Evolutionary conservation across 2,888 invertebrate genomes (phyloP).

Genomic region (Cartodere bifasciata): DNA sequence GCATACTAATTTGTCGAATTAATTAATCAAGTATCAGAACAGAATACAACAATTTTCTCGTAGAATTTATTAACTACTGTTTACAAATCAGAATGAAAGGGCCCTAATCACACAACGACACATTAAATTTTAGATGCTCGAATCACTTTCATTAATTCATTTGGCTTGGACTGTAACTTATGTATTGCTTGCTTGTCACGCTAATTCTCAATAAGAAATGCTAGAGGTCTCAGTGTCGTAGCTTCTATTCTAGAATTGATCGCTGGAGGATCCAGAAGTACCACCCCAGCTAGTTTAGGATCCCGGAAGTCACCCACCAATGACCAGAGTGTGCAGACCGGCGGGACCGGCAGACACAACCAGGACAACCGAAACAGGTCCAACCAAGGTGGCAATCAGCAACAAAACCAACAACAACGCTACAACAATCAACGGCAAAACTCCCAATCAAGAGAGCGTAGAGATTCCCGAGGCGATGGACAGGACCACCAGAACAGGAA

Average conservation of each 20-base stretch:
- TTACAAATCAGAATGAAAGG: no score
- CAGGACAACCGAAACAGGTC: constrained; percentile 30
- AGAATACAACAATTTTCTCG: no score
- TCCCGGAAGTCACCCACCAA: constrained; percentile 74
- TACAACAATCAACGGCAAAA: no score
- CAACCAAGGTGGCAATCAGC: constrained; percentile 20
- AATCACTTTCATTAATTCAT: constrained; percentile 1
- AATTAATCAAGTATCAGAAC: no score
- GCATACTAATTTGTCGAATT: no score
- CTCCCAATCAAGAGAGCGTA: constrained; percentile 26
- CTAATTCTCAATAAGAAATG: background rate
- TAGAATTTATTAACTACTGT: no score
- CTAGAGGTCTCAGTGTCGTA: constrained; percentile 23
- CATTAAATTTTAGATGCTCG: no score
- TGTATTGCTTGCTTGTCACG: constrained; percentile 8
- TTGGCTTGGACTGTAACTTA: background rate
- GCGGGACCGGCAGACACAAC: constrained; percentile 31
- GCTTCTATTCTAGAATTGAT: constrained; percentile 55
- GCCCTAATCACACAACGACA: no score
- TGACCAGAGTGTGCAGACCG: constrained; percentile 71
- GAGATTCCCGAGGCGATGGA: constrained; percentile 24
- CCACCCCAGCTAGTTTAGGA: constrained; percentile 60
- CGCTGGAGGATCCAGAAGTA: constrained; percentile 64
- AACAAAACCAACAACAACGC: constrained; percentile 29
- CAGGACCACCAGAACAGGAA: constrained; percentile 23